These are phyloP conservation scores for Cladopsammia gracilis DNA, from an alignment of 64 coral and sea anemone genomes.

Conservation along the genomic window DNA sequence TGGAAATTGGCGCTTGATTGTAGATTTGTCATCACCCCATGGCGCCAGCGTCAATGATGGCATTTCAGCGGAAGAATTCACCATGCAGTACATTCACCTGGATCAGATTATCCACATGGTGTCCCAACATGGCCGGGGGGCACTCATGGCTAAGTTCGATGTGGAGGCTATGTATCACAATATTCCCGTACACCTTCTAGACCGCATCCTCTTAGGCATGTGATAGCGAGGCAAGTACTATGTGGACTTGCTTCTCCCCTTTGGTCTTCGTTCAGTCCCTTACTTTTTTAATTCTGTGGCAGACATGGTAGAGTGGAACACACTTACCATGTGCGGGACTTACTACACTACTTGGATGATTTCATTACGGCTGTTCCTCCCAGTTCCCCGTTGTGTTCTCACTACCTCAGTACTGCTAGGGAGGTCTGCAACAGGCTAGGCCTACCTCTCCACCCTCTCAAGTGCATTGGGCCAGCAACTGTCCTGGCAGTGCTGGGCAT, in stretches of 20 bases:
- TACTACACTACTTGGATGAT: conserved; percentile 24
- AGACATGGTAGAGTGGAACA: neutral
- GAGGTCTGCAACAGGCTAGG: neutral
- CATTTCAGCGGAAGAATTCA: neutral
- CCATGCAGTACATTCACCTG: neutral
- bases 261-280: conserved; percentile 16
- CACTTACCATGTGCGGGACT: neutral
- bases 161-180: neutral
- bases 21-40: conserved; percentile 41
- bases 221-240: neutral
- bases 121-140: neutral
- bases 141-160: conserved; percentile 48
- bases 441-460: neutral
- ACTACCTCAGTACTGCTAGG: neutral
- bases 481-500: conserved; percentile 19
- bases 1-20: conserved; percentile 56
- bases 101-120: neutral
- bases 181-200: conserved; percentile 8
- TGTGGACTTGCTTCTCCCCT: conserved; percentile 36
- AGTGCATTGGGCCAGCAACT: neutral
- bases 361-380: conserved; percentile 6
- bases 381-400: neutral
- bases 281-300: conserved; percentile 20
- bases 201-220: conserved; percentile 17
- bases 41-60: conserved; percentile 48